Evolutionary conservation across 2,797 vertebrate species (phyloP), one percentile per base, ranked within the genome.

Genomic region (Perodicticus potto): DNA sequence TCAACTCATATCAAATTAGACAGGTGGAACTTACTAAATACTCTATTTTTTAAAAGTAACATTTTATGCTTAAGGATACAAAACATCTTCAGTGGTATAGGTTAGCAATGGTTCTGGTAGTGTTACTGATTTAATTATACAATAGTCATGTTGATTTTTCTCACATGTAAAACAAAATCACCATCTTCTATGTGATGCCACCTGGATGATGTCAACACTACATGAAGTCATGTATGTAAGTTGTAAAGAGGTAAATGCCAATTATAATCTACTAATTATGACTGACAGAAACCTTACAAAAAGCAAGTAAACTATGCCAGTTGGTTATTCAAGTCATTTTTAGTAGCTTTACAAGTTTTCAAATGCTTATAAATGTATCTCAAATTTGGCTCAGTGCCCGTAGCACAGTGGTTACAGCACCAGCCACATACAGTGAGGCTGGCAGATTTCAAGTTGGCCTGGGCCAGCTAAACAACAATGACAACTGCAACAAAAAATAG

Each of bases 341-440:
- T 94, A 86, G 77, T 91, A 87, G 27, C 55, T 40, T 90, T 94
- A 49, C 6, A 88, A 25, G 14, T 82, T 95, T 89, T 86, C 34
- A 94, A 83, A 49, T 88, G 49, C 57, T 78, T 78, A 86, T 86
- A 90, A 91, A 67, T 87, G 16, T 57, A 40, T 80, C 45, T 94
- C 69, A 81, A 17, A 92, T 76, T 86, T 73, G 49, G 49, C 49
- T 53, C 49, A 53, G 49, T 53, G 49, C 14, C 14, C 49, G 4
- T 17, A 53, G 49, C 14, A 53, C 49, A 49, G 49, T 49, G 49
- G 49, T 49, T 49, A 49, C 49, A 53, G 49, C 49, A 53, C 49
- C 49, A 53, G 49, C 49, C 49, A 53, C 49, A 53, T 53, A 53
- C 49, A 53, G 14, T 53, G 49, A 53, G 49, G 49, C 49, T 53